phyloP scores from a whole-genome alignment of 1,140 invertebrate species.

The Oreohelix idahoensis region DNA sequence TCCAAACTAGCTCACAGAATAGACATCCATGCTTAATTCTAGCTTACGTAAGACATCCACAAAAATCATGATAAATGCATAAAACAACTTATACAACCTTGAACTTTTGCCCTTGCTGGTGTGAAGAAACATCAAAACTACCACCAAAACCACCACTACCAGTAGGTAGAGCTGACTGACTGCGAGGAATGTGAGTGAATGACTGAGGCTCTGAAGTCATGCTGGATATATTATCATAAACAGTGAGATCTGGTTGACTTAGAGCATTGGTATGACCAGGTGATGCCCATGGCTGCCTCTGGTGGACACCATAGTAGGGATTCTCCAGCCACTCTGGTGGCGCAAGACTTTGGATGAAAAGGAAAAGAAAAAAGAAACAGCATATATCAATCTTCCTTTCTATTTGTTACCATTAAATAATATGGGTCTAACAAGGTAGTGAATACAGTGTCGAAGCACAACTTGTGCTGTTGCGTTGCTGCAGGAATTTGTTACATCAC shows the following conservation, averaged over 20 bases:
- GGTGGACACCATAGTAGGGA: not conserved
- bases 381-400: too few relatives aligned
- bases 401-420: too few relatives aligned
- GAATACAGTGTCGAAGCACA: too few relatives aligned
- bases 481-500: too few relatives aligned
- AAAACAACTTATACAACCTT: too few relatives aligned
- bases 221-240: not conserved
- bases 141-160: not conserved
- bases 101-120: not conserved
- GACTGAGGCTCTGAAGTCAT: not conserved
- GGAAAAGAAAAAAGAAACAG: not conserved
- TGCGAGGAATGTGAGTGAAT: not conserved
- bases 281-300: not conserved
- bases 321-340: constrained; percentile 7
- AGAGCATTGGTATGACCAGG: not conserved
- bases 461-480: too few relatives aligned
- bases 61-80: too few relatives aligned
- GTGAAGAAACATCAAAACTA: not conserved
- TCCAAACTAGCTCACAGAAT: too few relatives aligned
- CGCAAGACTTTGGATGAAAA: not conserved
- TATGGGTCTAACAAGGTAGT: too few relatives aligned
- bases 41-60: too few relatives aligned
- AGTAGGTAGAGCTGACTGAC: constrained; percentile 6
- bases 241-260: constrained; percentile 25
- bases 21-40: too few relatives aligned